Conservation (phyloP, 2,113 vertebrate genomes). For the Cyprinodon variegatus region DNA sequence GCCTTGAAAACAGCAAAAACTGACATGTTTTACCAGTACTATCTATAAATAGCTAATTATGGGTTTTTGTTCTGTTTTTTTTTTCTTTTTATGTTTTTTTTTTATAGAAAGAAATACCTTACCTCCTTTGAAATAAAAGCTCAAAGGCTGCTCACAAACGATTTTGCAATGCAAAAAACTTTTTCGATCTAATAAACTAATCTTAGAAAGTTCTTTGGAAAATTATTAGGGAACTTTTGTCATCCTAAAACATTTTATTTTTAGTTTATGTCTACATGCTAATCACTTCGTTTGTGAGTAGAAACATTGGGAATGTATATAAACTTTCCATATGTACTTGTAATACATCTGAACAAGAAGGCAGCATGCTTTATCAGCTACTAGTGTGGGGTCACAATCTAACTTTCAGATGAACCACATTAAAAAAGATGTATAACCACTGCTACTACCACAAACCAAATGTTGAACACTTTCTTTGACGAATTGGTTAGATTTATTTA, state of each 20-base stretch:
- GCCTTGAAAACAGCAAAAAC: not conserved
- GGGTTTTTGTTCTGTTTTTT: not conserved
- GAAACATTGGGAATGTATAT: not conserved
- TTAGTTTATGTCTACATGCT: not conserved
- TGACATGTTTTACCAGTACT: not conserved
- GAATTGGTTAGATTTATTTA: not conserved
- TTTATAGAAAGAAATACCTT: not conserved
- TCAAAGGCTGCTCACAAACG: not conserved
- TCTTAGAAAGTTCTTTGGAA: not conserved
- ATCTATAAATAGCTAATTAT: not conserved
- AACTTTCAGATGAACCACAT: not conserved
- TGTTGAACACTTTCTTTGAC: not conserved
- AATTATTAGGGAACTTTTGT: not conserved
- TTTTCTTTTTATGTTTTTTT: not conserved
- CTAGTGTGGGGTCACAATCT: not conserved
- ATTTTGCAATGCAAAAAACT: not conserved
- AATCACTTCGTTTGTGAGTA: not conserved
- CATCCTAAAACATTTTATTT: not conserved
- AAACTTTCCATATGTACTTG: not conserved
- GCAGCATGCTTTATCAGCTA: not conserved
- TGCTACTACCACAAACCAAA: not conserved
- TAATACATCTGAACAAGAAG: not conserved
- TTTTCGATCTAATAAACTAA: not conserved
- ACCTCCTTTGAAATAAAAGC: not conserved
- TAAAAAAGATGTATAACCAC: not conserved